Percentiles rank a stretch among this genome's conserved stretches.
phyloP scores from a whole-genome alignment of 2,797 vertebrate species.

The Coregonus ussuriensis region DNA sequence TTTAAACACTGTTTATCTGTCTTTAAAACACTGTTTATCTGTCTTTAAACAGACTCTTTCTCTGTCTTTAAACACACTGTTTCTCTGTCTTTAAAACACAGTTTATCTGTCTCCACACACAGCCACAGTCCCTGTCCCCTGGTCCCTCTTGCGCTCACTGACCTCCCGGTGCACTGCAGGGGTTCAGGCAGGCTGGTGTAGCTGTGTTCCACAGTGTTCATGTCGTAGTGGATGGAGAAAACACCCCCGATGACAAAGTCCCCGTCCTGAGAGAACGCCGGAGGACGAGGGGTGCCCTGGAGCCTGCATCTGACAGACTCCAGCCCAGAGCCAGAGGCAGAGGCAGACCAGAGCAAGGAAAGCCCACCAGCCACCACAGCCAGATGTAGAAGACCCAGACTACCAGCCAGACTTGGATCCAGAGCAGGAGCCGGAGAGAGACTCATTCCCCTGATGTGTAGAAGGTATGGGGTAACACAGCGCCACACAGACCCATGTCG shows the following conservation, averaged over 20 bases:
- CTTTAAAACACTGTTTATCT: no score
- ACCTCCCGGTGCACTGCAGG: slow-evolving; percentile 62
- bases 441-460: slow-evolving; percentile 24
- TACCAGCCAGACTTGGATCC: slow-evolving; percentile 14
- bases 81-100: background rate
- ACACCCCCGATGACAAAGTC: slow-evolving; percentile 64
- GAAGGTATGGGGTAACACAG: background rate
- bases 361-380: background rate
- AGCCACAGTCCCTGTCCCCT: background rate
- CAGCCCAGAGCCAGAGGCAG: background rate
- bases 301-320: slow-evolving; percentile 39
- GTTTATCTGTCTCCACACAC: slow-evolving; percentile 13
- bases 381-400: slow-evolving; percentile 24
- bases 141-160: slow-evolving; percentile 23
- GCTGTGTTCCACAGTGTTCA: slow-evolving; percentile 38
- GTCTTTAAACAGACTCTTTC: no score
- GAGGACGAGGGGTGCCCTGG: slow-evolving; percentile 30
- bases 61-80: background rate
- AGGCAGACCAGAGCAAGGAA: background rate
- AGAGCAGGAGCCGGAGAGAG: slow-evolving; percentile 17
- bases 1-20: no score
- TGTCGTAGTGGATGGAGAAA: slow-evolving; percentile 61
- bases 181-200: slow-evolving; percentile 58
- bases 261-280: slow-evolving; percentile 55
- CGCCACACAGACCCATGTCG: background rate